These are phyloP conservation scores for Phrynosoma platyrhinos DNA, from an alignment of 2,113 vertebrate species.

Conservation along the genomic window DNA sequence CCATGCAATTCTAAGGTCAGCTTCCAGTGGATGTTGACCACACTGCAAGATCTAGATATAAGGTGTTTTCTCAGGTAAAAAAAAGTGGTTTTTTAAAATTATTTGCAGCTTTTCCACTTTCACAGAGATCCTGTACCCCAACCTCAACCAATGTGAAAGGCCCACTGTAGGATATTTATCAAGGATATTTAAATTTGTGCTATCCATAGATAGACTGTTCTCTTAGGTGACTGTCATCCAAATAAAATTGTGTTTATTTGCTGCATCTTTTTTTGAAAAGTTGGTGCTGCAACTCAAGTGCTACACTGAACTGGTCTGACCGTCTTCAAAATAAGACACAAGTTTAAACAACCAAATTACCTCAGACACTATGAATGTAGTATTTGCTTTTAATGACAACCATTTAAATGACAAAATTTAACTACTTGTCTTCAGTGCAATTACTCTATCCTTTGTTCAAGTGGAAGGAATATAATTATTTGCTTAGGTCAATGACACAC, in stretches of 20 bases:
- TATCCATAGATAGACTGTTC: neutral
- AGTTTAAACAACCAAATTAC: constrained; percentile 4
- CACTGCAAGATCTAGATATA: too few relatives aligned
- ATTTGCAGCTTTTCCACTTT: too few relatives aligned
- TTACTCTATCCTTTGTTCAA: neutral
- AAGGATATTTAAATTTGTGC: neutral
- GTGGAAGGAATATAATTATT: constrained; percentile 19
- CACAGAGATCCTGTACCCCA: too few relatives aligned
- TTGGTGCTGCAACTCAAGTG: neutral
- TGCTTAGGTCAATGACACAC: neutral
- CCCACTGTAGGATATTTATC: too few relatives aligned
- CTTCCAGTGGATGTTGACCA: too few relatives aligned
- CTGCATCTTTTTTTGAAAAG: neutral
- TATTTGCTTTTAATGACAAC: constrained; percentile 5
- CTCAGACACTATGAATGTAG: neutral
- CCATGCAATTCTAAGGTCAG: too few relatives aligned
- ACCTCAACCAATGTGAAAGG: too few relatives aligned
- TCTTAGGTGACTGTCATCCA: neutral
- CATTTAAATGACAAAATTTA: constrained; percentile 28
- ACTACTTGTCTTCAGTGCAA: constrained; percentile 14
- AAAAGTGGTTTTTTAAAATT: too few relatives aligned
- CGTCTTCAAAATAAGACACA: neutral
- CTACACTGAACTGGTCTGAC: neutral
- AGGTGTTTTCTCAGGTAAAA: too few relatives aligned
- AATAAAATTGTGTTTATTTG: neutral